Percentiles rank a stretch among this genome's conserved stretches.
Conservation (phyloP, 1,140 invertebrate species). For the Bombyx mori region ASM3026992v2 NC_085127.1:8586001-8586500, state of each 20-base stretch:
- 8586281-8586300: constrained; percentile 8
- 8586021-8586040: neutral
- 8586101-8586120: too few relatives aligned
- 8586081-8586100: too few relatives aligned
- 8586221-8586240: too few relatives aligned
- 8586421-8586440: constrained; percentile 25
- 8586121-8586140: too few relatives aligned
- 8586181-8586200: too few relatives aligned
- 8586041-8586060: too few relatives aligned
- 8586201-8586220: too few relatives aligned
- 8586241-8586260: too few relatives aligned
- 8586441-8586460: constrained; percentile 36
- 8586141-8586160: too few relatives aligned
- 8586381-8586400: constrained; percentile 12
- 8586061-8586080: too few relatives aligned
- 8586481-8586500: constrained; percentile 24
- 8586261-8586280: too few relatives aligned
- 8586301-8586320: constrained; percentile 23
- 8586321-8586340: constrained; percentile 35
- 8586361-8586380: constrained; percentile 26
- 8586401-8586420: constrained; percentile 25
- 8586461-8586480: constrained; percentile 25
- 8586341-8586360: constrained; percentile 41
- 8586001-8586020: constrained; percentile 1
- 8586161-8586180: too few relatives aligned